Conservation (phyloP, 2,888 invertebrate species). For the Rhogogaster chlorosoma region DNA sequence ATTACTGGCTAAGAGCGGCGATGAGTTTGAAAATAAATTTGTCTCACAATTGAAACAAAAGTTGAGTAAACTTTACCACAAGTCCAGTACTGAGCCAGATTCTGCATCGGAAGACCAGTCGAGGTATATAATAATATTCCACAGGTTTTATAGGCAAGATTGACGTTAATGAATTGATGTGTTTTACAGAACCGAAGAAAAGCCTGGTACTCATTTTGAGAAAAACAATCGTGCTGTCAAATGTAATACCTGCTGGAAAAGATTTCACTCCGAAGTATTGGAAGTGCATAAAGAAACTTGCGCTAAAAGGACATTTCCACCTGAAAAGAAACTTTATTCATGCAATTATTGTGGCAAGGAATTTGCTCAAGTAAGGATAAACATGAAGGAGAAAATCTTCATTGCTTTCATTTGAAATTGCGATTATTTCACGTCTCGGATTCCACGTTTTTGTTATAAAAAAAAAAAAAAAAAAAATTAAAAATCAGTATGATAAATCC, state of each 20-base stretch:
- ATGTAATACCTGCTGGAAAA: background rate
- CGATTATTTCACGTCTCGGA: background rate
- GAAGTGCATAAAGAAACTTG: background rate
- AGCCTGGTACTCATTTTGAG: background rate
- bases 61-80: background rate
- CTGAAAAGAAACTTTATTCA: background rate
- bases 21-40: background rate
- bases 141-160: background rate
- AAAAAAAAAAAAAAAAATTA: background rate
- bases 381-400: background rate
- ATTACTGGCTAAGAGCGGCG: background rate
- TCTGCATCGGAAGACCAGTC: background rate
- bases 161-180: background rate
- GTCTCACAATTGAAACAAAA: background rate
- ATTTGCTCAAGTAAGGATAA: background rate
- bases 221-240: background rate
- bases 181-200: background rate
- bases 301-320: no score
- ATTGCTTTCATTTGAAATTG: background rate
- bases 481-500: background rate
- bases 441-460: background rate
- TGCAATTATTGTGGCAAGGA: background rate
- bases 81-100: background rate
- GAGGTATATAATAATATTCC: background rate
- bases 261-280: background rate